phyloP scores from a whole-genome alignment of 2,888 invertebrate species.

The Theretra japonica region DNA sequence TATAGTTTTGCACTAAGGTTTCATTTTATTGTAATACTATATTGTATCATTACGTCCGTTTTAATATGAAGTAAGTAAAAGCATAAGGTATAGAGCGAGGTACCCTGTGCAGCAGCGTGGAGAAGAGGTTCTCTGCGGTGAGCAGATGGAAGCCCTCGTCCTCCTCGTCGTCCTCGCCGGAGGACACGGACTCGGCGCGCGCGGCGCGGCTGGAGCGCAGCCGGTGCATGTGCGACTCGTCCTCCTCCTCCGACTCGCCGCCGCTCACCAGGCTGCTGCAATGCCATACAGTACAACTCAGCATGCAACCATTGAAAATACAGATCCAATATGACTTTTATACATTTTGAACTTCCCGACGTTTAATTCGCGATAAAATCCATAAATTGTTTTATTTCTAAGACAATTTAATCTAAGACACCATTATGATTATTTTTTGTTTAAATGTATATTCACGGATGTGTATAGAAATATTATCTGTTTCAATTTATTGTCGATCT shows the following conservation, averaged over 20 bases:
- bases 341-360: too few species aligned
- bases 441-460: neutral
- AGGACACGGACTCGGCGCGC: slow-evolving; percentile 94
- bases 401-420: too few species aligned
- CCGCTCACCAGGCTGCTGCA: slow-evolving; percentile 87
- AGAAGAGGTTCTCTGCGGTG: slow-evolving; percentile 95
- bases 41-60: too few species aligned
- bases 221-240: slow-evolving; percentile 87
- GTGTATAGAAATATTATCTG: too few species aligned
- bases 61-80: too few species aligned
- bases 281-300: neutral
- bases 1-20: too few species aligned
- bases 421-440: too few species aligned
- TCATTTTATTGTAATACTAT: too few species aligned
- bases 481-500: too few species aligned
- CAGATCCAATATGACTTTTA: neutral
- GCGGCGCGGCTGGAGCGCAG: slow-evolving; percentile 88
- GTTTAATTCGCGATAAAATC: too few species aligned
- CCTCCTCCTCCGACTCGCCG: slow-evolving; percentile 89
- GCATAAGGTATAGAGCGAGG: slow-evolving; percentile 41
- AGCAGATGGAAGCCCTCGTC: slow-evolving; percentile 96
- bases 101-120: slow-evolving; percentile 93
- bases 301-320: neutral
- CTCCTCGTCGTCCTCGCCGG: slow-evolving; percentile 93
- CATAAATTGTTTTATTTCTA: too few species aligned